Base-by-base conservation (phyloP, 1,140 invertebrate genomes). In the Planococcus citri region DNA sequence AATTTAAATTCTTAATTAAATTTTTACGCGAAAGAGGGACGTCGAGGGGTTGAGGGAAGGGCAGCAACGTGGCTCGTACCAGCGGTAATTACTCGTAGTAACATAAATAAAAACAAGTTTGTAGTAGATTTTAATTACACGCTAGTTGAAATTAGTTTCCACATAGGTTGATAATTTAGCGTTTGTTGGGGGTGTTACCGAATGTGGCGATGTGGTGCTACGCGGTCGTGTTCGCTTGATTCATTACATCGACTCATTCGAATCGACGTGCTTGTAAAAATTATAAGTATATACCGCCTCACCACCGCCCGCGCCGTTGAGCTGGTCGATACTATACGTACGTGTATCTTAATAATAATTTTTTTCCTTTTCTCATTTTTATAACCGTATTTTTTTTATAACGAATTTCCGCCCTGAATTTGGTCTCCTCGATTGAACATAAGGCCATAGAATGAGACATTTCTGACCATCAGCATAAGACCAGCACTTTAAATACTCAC, bases 51-150 rank as follows among this genome's bases (percentile, higher is more conserved):
- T n/a, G n/a, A n/a, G 12, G 29, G 29, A 33, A 3, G 29, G 29
- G 29, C 29, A 33, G 29, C 3, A 12, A 12, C 29, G 29, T 33
- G 29, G 29, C 29, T 6, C 4, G 29, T 33, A 33, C 41, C 6
- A 14, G 33, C 14, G 6, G 41, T 51, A 51, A 51, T 51, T 51
- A 51, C 41, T 51, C n/a, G 41, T 33, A 12, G 29, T 51, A 51
- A 51, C 41, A 51, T 51, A 51, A 51, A 51, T 51, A 51, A 51
- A 51, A 51, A 51, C 41, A 51, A 51, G 41, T 51, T 51, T 51
- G 41, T 51, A n/a, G 41, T 51, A n/a, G 6, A 17, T 51, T 51
- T 51, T 51, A 51, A 51, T 51, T 51, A 51, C 41, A 51, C 41
- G 41, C 41, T 51, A 51, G 41, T 51, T 51, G 41, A 51, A 51